Base-by-base conservation (phyloP, 2,888 invertebrate genomes). In the Sericinus montela region DNA sequence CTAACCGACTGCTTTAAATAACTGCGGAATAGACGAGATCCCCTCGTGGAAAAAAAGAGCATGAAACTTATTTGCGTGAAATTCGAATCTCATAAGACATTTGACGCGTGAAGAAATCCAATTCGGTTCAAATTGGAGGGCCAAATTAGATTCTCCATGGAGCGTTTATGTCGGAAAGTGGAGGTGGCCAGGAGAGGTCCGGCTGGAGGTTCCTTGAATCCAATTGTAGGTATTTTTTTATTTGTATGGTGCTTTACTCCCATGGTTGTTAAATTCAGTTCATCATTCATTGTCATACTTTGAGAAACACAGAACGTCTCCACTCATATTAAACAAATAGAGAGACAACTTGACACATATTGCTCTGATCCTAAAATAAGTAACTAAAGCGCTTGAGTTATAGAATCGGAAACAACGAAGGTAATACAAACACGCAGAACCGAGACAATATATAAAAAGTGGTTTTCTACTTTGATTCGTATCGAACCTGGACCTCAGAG, bases 61-160 rank as follows among this genome's bases (percentile, higher is more conserved):
- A 61, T 63, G 65, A 65, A 71, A 67, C 63, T 67, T 72, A 75
- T 78, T 77, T 75, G 69, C 64, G 69, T 70, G 67, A 76, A 78
- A 80, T 77, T 77, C 72, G 72, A 72, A 75, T 75, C 72, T 74
- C 69, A 71, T 74, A 73, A 75, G 71, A 74, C 70, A 72, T 78
- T 81, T 78, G 81, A 80, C 71, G 83, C 72, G 68, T 59, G 64
- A 65, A 66, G 60, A 72, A 74, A 84, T 79, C 80, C 67, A 73
- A 80, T 81, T 76, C 63, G 59, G 68, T 63, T 67, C 65, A 75
- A 80, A 83, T 80, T 72, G 75, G 68, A 69, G 65, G 62, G 65
- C 59, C n/a, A 71, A 80, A 83, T 82, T 77, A 74, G 75, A 81
- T 80, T 75, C 65, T 67, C 63, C 60, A 59, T 57, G 60, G 57